Percentiles rank a stretch among this genome's conserved stretches.
Conservation (phyloP, 1,140 invertebrate genomes). For the Plectrocnemia conspersa region DNA sequence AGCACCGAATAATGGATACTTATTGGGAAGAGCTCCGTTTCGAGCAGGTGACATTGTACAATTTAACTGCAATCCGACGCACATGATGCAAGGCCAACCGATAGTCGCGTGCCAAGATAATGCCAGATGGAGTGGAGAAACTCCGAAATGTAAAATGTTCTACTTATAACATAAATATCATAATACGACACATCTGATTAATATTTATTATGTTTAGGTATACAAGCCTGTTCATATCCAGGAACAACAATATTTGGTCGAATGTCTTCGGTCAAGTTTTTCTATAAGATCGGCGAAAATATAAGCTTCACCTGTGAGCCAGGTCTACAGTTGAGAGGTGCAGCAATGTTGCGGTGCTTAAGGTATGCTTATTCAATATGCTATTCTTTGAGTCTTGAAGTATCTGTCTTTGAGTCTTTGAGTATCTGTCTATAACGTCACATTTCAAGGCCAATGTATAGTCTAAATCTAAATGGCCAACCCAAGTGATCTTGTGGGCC, state of each 20-base stretch:
- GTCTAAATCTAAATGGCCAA: too few relatives aligned
- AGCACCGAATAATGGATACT: slow-evolving; percentile 69
- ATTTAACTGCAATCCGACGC: slow-evolving; percentile 81
- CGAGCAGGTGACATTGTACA: slow-evolving; percentile 78
- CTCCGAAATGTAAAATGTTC: slow-evolving; percentile 81
- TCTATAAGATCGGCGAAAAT: slow-evolving; percentile 80
- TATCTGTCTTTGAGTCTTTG: too few relatives aligned
- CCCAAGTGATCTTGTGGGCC: too few relatives aligned
- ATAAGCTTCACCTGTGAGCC: slow-evolving; percentile 78
- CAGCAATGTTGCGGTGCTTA: slow-evolving; percentile 69
- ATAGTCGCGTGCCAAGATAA: slow-evolving; percentile 84
- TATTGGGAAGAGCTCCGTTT: slow-evolving; percentile 67
- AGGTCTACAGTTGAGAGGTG: slow-evolving; percentile 68
- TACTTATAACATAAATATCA: too few relatives aligned
- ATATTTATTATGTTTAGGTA: slow-evolving; percentile 50
- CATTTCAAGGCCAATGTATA: too few relatives aligned
- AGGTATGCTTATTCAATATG: too few relatives aligned
- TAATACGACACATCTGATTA: slow-evolving; percentile 12
- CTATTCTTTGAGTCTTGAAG: too few relatives aligned
- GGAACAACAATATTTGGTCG: slow-evolving; percentile 77
- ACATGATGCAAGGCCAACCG: slow-evolving; percentile 80
- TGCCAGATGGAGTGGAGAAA: slow-evolving; percentile 76
- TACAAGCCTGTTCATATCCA: slow-evolving; percentile 78
- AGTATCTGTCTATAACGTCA: too few relatives aligned
- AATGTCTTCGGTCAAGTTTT: slow-evolving; percentile 82